These are phyloP conservation scores for Coccyzus lansbergi DNA, from an alignment of 2,797 vertebrate species.

Conservation along the genomic window DNA sequence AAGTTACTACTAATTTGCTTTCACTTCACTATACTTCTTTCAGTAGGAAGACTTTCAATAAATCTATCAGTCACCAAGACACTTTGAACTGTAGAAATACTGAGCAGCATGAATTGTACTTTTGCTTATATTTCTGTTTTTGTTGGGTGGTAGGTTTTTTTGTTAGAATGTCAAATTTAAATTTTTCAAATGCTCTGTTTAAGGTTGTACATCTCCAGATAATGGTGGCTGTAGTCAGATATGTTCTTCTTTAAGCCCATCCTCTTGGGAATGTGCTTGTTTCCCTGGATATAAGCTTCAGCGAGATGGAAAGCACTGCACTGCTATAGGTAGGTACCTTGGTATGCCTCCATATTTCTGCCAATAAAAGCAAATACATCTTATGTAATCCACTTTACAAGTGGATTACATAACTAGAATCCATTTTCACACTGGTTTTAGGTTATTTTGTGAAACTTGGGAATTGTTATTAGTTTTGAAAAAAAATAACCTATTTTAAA, in stretches of 20 bases:
- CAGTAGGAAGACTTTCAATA: not conserved
- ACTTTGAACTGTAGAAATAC: not conserved
- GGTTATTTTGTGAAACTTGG: not conserved
- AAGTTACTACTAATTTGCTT: not conserved
- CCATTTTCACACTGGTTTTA: not conserved
- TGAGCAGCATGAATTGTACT: not conserved
- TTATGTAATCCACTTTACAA: not conserved
- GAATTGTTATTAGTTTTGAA: not conserved
- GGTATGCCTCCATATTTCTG: not conserved
- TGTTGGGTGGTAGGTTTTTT: not conserved
- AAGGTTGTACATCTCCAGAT: slow-evolving; percentile 90
- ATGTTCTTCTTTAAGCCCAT: slow-evolving; percentile 79
- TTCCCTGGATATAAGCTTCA: slow-evolving; percentile 88
- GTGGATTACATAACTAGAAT: not conserved
- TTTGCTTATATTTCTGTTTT: not conserved
- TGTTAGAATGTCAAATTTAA: slow-evolving; percentile 3
- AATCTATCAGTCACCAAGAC: not conserved
- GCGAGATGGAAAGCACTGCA: slow-evolving; percentile 83
- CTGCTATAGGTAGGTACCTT: slow-evolving; percentile 80
- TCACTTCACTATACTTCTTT: not conserved
- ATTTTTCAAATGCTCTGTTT: slow-evolving; percentile 49
- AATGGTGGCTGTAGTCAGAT: slow-evolving; percentile 92
- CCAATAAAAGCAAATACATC: not conserved
- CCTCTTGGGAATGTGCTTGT: slow-evolving; percentile 87
- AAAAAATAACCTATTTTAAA: not conserved